Conservation (phyloP, 2,888 invertebrate species). For the Epistrophella euchroma region DNA sequence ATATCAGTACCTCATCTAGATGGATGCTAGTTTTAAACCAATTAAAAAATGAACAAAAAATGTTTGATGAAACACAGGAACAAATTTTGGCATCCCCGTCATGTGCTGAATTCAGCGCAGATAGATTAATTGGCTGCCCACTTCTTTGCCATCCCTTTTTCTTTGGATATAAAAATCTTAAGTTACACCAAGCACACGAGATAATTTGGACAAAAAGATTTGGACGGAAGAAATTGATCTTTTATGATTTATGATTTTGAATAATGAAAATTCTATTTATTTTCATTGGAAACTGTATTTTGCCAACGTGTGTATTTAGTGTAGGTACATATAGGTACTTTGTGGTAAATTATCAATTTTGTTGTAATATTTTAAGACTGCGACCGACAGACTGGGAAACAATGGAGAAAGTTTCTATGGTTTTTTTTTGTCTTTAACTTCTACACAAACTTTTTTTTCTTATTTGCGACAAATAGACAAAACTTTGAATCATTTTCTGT, state of each 20-base stretch:
- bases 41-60: no score
- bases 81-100: no score
- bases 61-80: no score
- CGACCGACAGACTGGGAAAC: neutral
- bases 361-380: slow-evolving; percentile 27
- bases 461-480: neutral
- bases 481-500: neutral
- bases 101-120: no score
- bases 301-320: slow-evolving; percentile 34
- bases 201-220: no score
- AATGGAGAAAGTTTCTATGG: slow-evolving; percentile 29
- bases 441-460: neutral
- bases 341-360: neutral
- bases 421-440: neutral
- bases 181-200: no score
- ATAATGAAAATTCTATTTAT: neutral
- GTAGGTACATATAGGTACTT: slow-evolving; percentile 25
- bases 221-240: slow-evolving; percentile 4
- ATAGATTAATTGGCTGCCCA: no score
- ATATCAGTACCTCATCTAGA: no score
- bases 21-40: no score
- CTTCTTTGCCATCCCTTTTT: no score
- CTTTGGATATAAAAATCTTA: no score
- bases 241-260: neutral
- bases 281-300: slow-evolving; percentile 5